These are phyloP conservation scores for Orycteropus afer DNA, from an alignment of 2,113 vertebrate genomes.

Conservation along the genomic window DNA sequence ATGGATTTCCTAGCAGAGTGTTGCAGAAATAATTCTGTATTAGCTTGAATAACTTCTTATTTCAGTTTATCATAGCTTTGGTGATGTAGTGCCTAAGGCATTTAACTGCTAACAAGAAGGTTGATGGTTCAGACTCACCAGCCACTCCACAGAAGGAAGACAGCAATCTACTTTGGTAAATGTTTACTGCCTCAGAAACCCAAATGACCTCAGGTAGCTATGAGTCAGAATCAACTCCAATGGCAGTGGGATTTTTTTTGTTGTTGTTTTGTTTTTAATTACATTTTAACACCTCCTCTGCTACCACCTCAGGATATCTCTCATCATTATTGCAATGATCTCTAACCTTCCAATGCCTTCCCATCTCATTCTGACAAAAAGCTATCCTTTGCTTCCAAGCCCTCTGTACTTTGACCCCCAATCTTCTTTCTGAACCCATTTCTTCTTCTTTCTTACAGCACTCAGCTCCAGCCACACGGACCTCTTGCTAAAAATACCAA, in stretches of 20 bases:
- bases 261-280: too few relatives aligned
- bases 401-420: background rate
- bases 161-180: too few relatives aligned
- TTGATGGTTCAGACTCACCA: too few relatives aligned
- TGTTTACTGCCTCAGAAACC: too few relatives aligned
- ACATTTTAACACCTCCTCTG: accelerated
- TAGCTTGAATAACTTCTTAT: background rate
- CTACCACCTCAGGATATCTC: background rate
- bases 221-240: too few relatives aligned
- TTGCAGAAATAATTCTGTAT: background rate
- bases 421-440: background rate
- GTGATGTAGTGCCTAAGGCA: too few relatives aligned
- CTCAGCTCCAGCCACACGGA: background rate
- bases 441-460: background rate
- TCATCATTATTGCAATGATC: background rate
- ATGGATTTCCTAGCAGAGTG: background rate
- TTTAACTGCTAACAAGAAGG: too few relatives aligned
- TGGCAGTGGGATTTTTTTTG: too few relatives aligned
- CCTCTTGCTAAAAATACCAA: background rate
- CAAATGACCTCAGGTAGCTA: too few relatives aligned
- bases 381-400: accelerated
- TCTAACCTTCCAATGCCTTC: background rate
- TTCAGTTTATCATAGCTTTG: too few relatives aligned
- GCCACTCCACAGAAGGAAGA: too few relatives aligned
- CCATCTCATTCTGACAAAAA: background rate